Base-by-base conservation (phyloP, 1,140 invertebrate species). In the Zaprionus kolodkinae region DNA sequence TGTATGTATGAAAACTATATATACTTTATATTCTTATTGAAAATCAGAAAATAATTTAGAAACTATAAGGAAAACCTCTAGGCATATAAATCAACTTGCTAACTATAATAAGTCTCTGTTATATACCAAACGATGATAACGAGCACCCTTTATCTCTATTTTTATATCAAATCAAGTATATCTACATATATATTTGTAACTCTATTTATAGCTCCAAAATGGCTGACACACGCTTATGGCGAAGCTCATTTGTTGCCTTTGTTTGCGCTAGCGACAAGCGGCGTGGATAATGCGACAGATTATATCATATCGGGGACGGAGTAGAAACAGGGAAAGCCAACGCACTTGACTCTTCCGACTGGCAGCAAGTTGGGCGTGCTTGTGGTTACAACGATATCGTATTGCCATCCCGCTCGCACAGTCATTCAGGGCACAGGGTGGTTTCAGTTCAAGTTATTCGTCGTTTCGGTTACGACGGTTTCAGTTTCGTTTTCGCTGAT, bases 401-500 rank as follows among this genome's bases (percentile, higher is more conserved):
- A 38, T 64, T 64, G 63, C 45, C 77, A 59, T 76, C 69, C 66
- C 66, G 73, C 67, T 68, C 13, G 12, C n/a, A 45, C 40, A 15
- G 38, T 27, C 25, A 21, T 2, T 21, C 21, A n/a, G 13, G 5
- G 40, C 57, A 25, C 48, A 7, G 38, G 17, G 59, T 17, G 59
- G 52, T 67, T 59, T 59, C 60, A 35, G 66, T 50, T 67, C 43
- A 38, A 25, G 60, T 61, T 45, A 55, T 75, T 38, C 74, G 52
- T 64, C 38, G 55, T 55, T 77, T 66, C 50, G n/a, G 43, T 48
- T 48, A 9, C 43, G n/a, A 9, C 43, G n/a, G 80, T 71, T 75
- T 52, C 36, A 27, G 63, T 66, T 60, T 67, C 59, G 48, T 70
- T 70, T 76, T 68, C 65, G 33, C 56, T 88, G 86, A 89, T 85